Conservation (phyloP, 92 coral and sea anemone species). For the Bergia puertoricense region DNA sequence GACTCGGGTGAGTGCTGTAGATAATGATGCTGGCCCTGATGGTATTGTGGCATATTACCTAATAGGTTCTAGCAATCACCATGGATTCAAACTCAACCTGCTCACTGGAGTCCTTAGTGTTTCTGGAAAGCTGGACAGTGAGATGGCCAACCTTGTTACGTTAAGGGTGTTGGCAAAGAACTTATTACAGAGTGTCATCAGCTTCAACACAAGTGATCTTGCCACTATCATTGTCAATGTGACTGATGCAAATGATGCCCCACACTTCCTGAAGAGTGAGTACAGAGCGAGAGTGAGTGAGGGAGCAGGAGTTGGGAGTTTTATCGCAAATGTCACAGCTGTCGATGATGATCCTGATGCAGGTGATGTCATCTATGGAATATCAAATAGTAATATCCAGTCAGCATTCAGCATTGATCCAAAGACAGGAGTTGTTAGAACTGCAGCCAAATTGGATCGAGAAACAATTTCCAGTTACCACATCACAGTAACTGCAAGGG, state of each 20-base stretch:
- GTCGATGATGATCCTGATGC: slow-evolving; percentile 81
- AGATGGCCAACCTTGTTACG: slow-evolving; percentile 67
- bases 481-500: slow-evolving; percentile 83
- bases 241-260: slow-evolving; percentile 93
- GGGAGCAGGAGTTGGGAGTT: slow-evolving; percentile 60
- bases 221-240: slow-evolving; percentile 80
- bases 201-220: slow-evolving; percentile 76
- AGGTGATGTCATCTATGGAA: slow-evolving; percentile 64
- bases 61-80: slow-evolving; percentile 70
- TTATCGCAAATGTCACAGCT: slow-evolving; percentile 86
- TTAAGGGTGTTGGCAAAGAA: slow-evolving; percentile 87
- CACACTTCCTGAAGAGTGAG: slow-evolving; percentile 74
- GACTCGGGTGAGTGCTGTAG: slow-evolving; percentile 83
- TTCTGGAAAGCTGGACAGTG: slow-evolving; percentile 79
- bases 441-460: slow-evolving; percentile 78
- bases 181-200: slow-evolving; percentile 70
- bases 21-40: slow-evolving; percentile 84
- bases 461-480: slow-evolving; percentile 69
- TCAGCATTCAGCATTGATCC: slow-evolving; percentile 64
- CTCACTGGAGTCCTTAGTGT: slow-evolving; percentile 82
- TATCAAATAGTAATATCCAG: slow-evolving; percentile 67
- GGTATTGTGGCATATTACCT: slow-evolving; percentile 82
- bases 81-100: slow-evolving; percentile 75
- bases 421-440: slow-evolving; percentile 63
- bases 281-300: slow-evolving; percentile 65